Percentiles rank a stretch among this genome's conserved stretches.
Evolutionary conservation across 2,797 vertebrate species (phyloP).

Genomic region (Periparus ater): DNA sequence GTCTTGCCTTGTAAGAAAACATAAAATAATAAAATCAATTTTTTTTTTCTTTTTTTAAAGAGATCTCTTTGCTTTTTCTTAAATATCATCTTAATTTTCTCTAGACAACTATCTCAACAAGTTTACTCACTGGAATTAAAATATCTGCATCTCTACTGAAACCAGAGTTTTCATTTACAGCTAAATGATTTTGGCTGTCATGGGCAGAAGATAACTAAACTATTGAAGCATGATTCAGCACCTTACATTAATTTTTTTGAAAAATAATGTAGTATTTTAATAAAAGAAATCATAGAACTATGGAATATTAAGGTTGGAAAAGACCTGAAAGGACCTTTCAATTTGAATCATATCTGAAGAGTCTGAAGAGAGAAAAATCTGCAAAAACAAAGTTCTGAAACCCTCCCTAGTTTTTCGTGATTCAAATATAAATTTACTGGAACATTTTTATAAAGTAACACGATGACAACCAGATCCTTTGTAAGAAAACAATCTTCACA

Average conservation of each 20-base stretch:
- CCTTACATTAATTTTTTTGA: not conserved
- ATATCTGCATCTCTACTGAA: not conserved
- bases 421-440: not conserved
- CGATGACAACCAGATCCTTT: not conserved
- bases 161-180: not conserved
- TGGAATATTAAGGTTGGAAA: not conserved
- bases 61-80: not conserved
- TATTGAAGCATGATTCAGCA: not conserved
- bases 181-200: not conserved
- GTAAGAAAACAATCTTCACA: not conserved
- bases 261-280: not conserved
- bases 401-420: not conserved
- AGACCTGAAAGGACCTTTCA: not conserved
- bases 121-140: not conserved
- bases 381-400: not conserved
- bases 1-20: not conserved
- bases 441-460: not conserved
- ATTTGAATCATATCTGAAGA: not conserved
- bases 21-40: not conserved
- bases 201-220: not conserved
- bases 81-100: not conserved
- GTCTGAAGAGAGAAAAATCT: not conserved
- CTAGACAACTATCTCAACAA: not conserved
- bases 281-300: not conserved
- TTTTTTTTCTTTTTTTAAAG: not conserved